Percentiles rank a stretch among this genome's conserved stretches.
Conservation (phyloP, 2,113 vertebrate genomes). For the Daubentonia madagascariensis region DNA sequence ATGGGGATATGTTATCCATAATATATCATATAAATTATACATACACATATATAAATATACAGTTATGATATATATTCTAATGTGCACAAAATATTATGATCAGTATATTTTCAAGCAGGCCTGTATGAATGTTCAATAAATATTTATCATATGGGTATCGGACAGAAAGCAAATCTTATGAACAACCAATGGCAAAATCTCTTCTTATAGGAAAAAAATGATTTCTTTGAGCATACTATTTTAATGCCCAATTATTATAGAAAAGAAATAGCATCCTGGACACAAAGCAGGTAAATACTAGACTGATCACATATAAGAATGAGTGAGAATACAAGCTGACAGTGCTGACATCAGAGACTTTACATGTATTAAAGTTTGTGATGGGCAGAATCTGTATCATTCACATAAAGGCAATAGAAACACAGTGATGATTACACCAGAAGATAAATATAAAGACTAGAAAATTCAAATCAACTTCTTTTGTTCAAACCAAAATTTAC, state of each 20-base stretch:
- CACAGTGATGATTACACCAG: slow-evolving; percentile 63
- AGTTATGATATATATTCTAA: not conserved
- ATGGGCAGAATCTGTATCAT: not conserved
- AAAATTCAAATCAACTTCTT: slow-evolving; percentile 70
- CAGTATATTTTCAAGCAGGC: not conserved
- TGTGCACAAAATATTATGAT: not conserved
- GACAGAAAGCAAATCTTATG: not conserved
- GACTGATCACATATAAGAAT: not conserved
- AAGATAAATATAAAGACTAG: slow-evolving; percentile 51
- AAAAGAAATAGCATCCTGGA: not conserved
- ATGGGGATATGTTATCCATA: not conserved
- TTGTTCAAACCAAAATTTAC: slow-evolving; percentile 72
- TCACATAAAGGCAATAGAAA: slow-evolving; percentile 54
- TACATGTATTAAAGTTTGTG: not conserved
- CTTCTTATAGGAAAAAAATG: not conserved
- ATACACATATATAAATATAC: not conserved
- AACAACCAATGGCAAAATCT: not conserved
- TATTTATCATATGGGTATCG: not conserved
- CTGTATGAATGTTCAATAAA: not conserved
- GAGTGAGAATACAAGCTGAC: not conserved
- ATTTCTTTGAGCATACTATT: not conserved
- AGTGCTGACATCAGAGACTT: not conserved
- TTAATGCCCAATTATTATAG: not conserved
- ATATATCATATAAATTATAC: not conserved
- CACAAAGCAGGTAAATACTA: not conserved